phyloP scores from a whole-genome alignment of 2,113 vertebrate genomes.

The Hirundichthys speculiger region DNA sequence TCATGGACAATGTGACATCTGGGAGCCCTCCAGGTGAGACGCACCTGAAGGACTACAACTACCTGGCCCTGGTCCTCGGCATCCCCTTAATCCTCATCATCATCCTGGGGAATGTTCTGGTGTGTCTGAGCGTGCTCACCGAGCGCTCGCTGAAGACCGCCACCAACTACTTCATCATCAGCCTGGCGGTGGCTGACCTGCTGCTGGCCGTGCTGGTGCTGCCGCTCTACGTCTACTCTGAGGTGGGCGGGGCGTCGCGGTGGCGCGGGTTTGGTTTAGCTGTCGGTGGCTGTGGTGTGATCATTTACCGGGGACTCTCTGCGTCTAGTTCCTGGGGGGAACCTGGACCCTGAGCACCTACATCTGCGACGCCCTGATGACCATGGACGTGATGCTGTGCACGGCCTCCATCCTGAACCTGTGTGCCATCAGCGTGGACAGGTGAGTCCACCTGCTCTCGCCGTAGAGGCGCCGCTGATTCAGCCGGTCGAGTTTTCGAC shows the following conservation, averaged over 20 bases:
- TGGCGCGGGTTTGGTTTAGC: neutral
- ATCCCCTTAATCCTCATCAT: slow-evolving; percentile 76
- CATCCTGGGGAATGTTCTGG: slow-evolving; percentile 80
- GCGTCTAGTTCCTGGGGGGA: slow-evolving; percentile 78
- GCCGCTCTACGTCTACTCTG: slow-evolving; percentile 78
- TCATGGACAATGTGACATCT: slow-evolving; percentile 74
- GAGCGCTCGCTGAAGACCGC: slow-evolving; percentile 81
- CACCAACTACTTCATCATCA: slow-evolving; percentile 84
- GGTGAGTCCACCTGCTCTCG: slow-evolving; percentile 62
- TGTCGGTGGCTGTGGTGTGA: neutral
- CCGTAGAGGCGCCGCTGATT: too few relatives aligned
- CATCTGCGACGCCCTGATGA: slow-evolving; percentile 82
- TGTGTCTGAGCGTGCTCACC: slow-evolving; percentile 80
- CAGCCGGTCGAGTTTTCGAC: too few relatives aligned
- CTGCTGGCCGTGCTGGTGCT: slow-evolving; percentile 77
- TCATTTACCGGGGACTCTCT: neutral
- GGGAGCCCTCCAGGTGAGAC: slow-evolving; percentile 26
- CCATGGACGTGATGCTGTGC: slow-evolving; percentile 85
- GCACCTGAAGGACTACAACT: slow-evolving; percentile 64
- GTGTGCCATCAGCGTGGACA: slow-evolving; percentile 84
- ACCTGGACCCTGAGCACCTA: slow-evolving; percentile 78
- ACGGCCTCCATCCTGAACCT: slow-evolving; percentile 84
- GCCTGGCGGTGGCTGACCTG: slow-evolving; percentile 79
- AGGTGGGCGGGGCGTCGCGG: slow-evolving; percentile 57
- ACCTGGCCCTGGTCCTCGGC: slow-evolving; percentile 73